Conservation (phyloP, 2,113 vertebrate species). For the Pomatorhinus ruficollis region DNA sequence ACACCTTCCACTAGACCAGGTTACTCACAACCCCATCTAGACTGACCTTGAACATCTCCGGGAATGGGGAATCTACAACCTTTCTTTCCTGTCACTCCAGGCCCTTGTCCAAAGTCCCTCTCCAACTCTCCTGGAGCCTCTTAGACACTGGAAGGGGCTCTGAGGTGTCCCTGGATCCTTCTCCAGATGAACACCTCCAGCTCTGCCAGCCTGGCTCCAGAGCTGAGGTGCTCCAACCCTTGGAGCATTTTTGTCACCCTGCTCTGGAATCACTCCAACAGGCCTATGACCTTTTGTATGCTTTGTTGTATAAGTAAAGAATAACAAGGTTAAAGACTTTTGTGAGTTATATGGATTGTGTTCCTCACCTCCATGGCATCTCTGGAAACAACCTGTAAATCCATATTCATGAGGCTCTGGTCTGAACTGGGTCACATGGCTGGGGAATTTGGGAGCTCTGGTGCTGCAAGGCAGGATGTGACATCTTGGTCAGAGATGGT, state of each 20-base stretch:
- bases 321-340: background rate
- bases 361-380: background rate
- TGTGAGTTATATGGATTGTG: fast-evolving
- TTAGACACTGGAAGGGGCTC: background rate
- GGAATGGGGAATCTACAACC: fast-evolving
- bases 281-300: background rate
- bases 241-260: fast-evolving
- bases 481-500: background rate
- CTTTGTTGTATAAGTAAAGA: background rate
- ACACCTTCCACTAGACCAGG: background rate
- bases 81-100: fast-evolving
- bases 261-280: background rate
- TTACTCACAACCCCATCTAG: background rate
- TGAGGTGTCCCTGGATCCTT: background rate
- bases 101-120: background rate
- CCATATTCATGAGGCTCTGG: no score
- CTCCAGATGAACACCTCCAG: fast-evolving
- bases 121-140: background rate
- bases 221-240: background rate
- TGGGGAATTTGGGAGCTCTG: background rate
- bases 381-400: background rate
- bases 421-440: fast-evolving
- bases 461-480: fast-evolving
- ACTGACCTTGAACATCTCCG: background rate
- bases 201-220: background rate